Evolutionary conservation across 1,140 invertebrate genomes (phyloP).

Genomic region (Calliopsis andreniformis): DNA sequence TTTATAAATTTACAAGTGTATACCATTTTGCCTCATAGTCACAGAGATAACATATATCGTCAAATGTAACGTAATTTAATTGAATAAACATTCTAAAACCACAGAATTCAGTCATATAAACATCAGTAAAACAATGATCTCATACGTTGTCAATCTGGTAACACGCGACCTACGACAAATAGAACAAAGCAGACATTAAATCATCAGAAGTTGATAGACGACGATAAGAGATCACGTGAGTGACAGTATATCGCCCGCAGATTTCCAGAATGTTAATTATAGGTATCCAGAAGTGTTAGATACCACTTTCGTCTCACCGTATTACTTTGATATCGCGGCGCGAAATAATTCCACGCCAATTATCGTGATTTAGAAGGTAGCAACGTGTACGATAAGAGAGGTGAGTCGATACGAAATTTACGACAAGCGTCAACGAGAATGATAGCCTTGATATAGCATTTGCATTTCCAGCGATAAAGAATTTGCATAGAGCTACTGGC

Average conservation of each 20-base stretch:
- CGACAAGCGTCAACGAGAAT: slow-evolving; percentile 40
- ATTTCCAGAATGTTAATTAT: slow-evolving; percentile 29
- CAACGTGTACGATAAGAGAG: slow-evolving; percentile 43
- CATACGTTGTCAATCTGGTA: no score
- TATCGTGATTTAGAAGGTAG: slow-evolving; percentile 62
- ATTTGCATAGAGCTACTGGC: slow-evolving; percentile 31
- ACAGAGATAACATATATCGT: no score
- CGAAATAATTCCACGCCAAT: slow-evolving; percentile 58
- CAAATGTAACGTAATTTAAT: no score
- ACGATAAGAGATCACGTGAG: neutral
- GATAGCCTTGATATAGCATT: slow-evolving; percentile 52
- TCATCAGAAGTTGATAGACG: no score
- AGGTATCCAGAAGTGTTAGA: neutral
- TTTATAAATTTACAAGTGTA: no score
- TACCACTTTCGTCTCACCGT: neutral
- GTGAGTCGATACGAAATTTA: slow-evolving; percentile 52
- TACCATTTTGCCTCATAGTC: no score
- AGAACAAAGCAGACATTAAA: no score
- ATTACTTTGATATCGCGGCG: slow-evolving; percentile 26
- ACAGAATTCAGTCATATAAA: no score
- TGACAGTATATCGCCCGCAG: neutral
- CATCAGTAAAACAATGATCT: no score
- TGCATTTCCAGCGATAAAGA: slow-evolving; percentile 33
- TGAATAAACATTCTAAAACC: no score
- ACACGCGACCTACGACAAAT: no score